A percentile compares a stretch with the other conserved stretches of the same genome.
Conservation (phyloP, 1,140 invertebrate species). For the Antheraea pernyi region DNA sequence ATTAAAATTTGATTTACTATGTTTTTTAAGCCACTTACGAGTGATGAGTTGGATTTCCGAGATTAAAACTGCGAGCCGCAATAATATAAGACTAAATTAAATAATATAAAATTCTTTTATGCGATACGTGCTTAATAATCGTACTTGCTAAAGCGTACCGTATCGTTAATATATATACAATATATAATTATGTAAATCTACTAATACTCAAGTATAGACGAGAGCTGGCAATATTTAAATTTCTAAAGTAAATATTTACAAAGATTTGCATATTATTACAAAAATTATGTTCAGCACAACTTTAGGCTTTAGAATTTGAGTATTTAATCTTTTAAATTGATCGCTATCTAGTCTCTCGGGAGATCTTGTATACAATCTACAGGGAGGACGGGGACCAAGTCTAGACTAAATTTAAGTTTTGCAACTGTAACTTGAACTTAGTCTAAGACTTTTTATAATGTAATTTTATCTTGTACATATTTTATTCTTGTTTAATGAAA, state of each 20-base stretch:
- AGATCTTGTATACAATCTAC: conserved; percentile 2
- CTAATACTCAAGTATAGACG: neutral
- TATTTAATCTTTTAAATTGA: conserved; percentile 5
- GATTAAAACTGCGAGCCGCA: no score
- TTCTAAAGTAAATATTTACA: neutral
- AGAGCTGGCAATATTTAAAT: neutral
- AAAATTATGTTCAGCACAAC: neutral
- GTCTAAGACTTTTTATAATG: neutral
- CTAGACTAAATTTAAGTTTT: conserved; percentile 10
- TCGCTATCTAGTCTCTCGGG: neutral
- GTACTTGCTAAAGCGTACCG: no score
- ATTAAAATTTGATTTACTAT: no score
- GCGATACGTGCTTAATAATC: no score
- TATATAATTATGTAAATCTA: no score
- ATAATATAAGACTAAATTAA: no score
- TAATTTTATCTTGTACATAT: neutral
- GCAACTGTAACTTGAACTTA: neutral
- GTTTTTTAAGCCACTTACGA: no score
- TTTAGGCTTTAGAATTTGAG: neutral
- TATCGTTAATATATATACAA: no score
- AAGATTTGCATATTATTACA: neutral
- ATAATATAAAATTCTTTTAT: no score
- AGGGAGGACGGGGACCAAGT: conserved; percentile 4
- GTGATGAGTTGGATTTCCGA: no score
- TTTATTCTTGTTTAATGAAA: neutral